A percentile compares a stretch with the other conserved stretches of the same genome.
These are phyloP conservation scores for Anthopleura sola DNA, from an alignment of 64 coral and sea anemone species.

Conservation along the genomic window DNA sequence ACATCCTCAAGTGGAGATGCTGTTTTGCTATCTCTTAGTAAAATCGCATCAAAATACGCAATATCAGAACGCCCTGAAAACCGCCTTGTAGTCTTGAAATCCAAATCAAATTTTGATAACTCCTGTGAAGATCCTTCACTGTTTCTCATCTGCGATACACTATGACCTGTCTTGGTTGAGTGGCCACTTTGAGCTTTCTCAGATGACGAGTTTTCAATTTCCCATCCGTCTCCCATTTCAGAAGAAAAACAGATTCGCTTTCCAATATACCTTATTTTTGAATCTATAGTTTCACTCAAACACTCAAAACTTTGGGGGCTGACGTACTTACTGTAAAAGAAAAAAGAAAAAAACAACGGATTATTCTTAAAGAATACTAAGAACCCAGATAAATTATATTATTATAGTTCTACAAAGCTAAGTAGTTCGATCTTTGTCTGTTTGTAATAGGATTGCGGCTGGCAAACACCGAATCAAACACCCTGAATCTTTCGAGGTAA, in stretches of 20 bases:
- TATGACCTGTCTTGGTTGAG: background rate
- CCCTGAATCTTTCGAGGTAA: background rate
- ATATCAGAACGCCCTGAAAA: background rate
- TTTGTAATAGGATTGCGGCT: background rate
- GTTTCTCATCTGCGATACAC: background rate
- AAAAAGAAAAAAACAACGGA: background rate
- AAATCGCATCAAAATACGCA: background rate
- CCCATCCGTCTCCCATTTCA: slow-evolving; percentile 4
- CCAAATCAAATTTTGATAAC: background rate
- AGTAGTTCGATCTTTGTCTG: background rate
- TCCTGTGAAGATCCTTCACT: background rate
- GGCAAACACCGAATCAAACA: background rate
- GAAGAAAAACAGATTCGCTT: background rate
- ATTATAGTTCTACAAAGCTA: background rate
- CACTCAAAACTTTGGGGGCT: background rate
- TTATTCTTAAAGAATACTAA: background rate
- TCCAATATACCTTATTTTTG: background rate
- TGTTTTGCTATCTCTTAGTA: background rate
- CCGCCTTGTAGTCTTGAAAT: background rate
- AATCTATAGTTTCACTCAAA: background rate
- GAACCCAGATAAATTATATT: background rate
- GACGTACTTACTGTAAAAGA: background rate
- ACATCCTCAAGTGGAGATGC: background rate
- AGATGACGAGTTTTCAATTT: background rate
- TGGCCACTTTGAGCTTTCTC: background rate